phyloP scores from a whole-genome alignment of 2,888 invertebrate genomes.

The Seladonia tumulorum region DNA sequence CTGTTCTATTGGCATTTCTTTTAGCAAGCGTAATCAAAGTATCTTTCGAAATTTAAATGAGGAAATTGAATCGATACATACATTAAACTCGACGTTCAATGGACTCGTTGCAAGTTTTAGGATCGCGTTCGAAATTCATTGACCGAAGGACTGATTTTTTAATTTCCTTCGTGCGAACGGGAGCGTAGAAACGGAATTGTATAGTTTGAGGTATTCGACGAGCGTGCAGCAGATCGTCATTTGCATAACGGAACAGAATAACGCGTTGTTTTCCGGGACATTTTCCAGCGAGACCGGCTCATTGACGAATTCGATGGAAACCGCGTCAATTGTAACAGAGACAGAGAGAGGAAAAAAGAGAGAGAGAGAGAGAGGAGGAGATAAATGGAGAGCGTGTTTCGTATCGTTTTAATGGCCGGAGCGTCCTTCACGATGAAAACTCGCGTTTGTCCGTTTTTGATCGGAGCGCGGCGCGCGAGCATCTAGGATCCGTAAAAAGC shows the following conservation, averaged over 20 bases:
- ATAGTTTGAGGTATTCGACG: slow-evolving; percentile 17
- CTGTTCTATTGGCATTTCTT: no score
- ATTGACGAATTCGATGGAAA: slow-evolving; percentile 59
- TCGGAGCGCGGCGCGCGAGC: slow-evolving; percentile 38
- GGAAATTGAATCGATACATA: neutral
- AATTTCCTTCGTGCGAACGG: neutral
- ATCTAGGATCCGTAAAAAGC: slow-evolving; percentile 60
- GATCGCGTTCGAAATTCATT: neutral
- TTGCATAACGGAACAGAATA: slow-evolving; percentile 57
- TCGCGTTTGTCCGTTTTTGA: slow-evolving; percentile 46
- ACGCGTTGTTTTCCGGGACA: slow-evolving; percentile 59
- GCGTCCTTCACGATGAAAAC: slow-evolving; percentile 60
- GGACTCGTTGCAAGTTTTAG: neutral
- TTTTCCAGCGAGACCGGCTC: slow-evolving; percentile 46
- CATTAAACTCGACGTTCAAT: neutral
- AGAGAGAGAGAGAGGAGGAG: neutral
- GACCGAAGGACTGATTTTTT: neutral
- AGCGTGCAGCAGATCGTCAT: slow-evolving; percentile 39
- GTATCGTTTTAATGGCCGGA: slow-evolving; percentile 48
- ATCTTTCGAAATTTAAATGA: neutral
- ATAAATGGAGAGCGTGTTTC: slow-evolving; percentile 15
- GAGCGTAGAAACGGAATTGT: slow-evolving; percentile 40
- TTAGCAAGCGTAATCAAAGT: neutral
- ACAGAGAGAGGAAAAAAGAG: neutral
- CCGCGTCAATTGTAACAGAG: slow-evolving; percentile 4